phyloP scores from a whole-genome alignment of 1,140 invertebrate genomes.

The Phocides pigmalion region DNA sequence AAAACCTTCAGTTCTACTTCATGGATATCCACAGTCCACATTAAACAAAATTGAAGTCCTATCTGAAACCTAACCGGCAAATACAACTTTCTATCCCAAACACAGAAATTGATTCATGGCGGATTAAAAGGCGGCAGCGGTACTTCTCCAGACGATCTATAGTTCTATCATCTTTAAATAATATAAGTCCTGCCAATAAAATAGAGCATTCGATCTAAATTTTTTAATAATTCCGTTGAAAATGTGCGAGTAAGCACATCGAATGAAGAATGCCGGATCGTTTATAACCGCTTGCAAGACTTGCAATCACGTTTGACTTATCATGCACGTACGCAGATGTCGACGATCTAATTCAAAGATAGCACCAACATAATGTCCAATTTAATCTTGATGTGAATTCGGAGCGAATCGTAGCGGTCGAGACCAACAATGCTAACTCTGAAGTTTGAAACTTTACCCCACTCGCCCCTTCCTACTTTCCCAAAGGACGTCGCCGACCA shows the following conservation, averaged over 20 bases:
- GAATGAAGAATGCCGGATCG: neutral
- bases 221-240: neutral
- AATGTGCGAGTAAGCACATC: neutral
- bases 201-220: too few relatives aligned
- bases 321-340: constrained; percentile 42
- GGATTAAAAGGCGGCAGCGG: too few relatives aligned
- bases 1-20: too few relatives aligned
- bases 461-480: constrained; percentile 36
- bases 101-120: too few relatives aligned
- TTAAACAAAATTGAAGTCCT: too few relatives aligned
- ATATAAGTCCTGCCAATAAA: too few relatives aligned
- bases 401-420: constrained; percentile 55
- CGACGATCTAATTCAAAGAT: constrained; percentile 58
- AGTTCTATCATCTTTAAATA: too few relatives aligned
- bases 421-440: constrained; percentile 67
- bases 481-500: constrained; percentile 54
- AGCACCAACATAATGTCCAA: constrained; percentile 62
- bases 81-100: too few relatives aligned
- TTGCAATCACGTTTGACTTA: constrained; percentile 11
- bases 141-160: too few relatives aligned
- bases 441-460: constrained; percentile 70
- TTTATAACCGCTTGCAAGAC: neutral
- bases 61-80: too few relatives aligned
- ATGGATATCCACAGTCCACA: too few relatives aligned
- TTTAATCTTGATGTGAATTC: constrained; percentile 67